phyloP scores from a whole-genome alignment of 2,888 invertebrate genomes.

The Hipparchia sbordonii region DNA sequence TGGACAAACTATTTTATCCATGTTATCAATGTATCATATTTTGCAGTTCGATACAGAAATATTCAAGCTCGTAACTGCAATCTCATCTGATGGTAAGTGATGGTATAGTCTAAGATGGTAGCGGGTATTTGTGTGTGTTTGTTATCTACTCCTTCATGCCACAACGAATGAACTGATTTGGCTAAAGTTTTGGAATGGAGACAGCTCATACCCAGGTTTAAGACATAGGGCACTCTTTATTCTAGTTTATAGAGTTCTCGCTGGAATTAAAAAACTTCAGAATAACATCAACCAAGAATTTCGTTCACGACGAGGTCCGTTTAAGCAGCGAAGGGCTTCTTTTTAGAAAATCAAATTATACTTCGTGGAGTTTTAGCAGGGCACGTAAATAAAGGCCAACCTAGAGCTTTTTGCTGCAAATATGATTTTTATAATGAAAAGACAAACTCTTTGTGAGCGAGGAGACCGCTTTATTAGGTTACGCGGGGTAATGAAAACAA shows the following conservation, averaged over 20 bases:
- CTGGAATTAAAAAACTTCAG: neutral
- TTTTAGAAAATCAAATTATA: conserved; percentile 26
- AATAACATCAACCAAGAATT: neutral
- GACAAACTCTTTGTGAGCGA: conserved; percentile 68
- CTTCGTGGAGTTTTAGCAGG: conserved; percentile 34
- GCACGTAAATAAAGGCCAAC: conserved; percentile 49
- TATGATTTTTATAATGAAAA: conserved; percentile 73
- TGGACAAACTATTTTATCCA: conserved; percentile 56
- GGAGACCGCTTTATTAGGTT: conserved; percentile 72
- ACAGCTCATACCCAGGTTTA: no score
- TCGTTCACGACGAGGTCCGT: conserved; percentile 4
- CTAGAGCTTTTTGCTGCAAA: conserved; percentile 58
- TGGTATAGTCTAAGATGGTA: no score
- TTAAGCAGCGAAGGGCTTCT: conserved; percentile 2
- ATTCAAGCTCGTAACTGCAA: neutral
- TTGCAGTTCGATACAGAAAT: conserved; percentile 42
- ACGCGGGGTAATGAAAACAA: conserved; percentile 71
- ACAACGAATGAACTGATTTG: no score
- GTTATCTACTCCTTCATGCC: no score
- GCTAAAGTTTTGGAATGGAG: no score
- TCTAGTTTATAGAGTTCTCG: no score
- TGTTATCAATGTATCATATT: conserved; percentile 30
- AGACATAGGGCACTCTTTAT: no score
- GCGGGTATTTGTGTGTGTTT: no score
- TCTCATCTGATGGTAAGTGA: no score